Conservation (phyloP, 2,888 invertebrate species). For the Elegia similella region DNA sequence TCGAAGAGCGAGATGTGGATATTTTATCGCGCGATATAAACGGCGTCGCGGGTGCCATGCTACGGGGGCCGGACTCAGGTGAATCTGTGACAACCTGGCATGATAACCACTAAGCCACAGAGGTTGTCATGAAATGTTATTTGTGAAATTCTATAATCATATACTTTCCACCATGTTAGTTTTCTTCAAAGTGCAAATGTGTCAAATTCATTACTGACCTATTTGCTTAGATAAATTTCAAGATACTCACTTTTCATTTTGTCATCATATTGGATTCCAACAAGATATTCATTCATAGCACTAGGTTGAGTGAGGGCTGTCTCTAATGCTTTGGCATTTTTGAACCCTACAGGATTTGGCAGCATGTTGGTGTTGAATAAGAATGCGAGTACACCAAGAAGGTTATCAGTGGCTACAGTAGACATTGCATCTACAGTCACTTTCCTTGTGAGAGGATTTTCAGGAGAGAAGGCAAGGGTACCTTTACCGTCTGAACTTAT, state of each 20-base stretch:
- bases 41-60: too few relatives aligned
- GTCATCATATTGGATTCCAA: slow-evolving; percentile 73
- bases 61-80: too few relatives aligned
- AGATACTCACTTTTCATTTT: slow-evolving; percentile 64
- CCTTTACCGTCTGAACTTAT: slow-evolving; percentile 59
- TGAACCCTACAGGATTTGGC: slow-evolving; percentile 66
- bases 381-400: slow-evolving; percentile 57
- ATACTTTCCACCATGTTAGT: too few relatives aligned
- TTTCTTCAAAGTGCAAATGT: too few relatives aligned
- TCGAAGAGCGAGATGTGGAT: too few relatives aligned
- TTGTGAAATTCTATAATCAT: too few relatives aligned
- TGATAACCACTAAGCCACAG: too few relatives aligned
- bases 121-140: too few relatives aligned
- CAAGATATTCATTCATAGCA: slow-evolving; percentile 67
- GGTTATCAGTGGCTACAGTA: slow-evolving; percentile 65
- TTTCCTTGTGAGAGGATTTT: slow-evolving; percentile 62
- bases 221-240: neutral
- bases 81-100: too few relatives aligned
- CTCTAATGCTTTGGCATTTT: slow-evolving; percentile 61
- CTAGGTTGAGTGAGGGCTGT: slow-evolving; percentile 61
- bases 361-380: slow-evolving; percentile 60
- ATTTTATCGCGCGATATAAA: too few relatives aligned
- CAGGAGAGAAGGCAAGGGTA: slow-evolving; percentile 72
- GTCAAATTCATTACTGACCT: too few relatives aligned
- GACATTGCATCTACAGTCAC: slow-evolving; percentile 63